Conservation (phyloP, 2,797 vertebrate genomes). For the Lophotriccus pileatus region DNA sequence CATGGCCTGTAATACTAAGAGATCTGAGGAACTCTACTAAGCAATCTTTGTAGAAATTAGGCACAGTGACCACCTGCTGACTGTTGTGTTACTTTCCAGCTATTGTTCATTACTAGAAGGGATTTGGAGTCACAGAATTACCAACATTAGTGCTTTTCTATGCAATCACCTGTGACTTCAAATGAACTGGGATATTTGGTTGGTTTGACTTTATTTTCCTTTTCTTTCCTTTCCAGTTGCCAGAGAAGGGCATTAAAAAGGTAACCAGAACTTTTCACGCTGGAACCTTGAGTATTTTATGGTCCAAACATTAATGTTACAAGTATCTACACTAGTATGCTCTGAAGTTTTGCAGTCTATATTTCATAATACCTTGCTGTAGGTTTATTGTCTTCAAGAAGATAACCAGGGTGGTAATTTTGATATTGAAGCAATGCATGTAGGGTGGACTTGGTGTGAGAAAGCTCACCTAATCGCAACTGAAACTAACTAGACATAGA, state of each 20-base stretch:
- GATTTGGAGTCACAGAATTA: not conserved
- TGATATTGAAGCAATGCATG: not conserved
- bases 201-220: not conserved
- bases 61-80: not conserved
- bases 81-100: not conserved
- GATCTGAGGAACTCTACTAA: not conserved
- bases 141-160: not conserved
- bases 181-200: not conserved
- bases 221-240: not conserved
- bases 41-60: not conserved
- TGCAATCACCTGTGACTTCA: not conserved
- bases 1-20: not conserved
- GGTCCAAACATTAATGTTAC: not conserved
- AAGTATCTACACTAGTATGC: not conserved
- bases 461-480: not conserved
- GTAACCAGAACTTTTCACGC: not conserved
- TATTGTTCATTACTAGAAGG: not conserved
- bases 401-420: not conserved
- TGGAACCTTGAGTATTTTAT: not conserved
- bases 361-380: not conserved
- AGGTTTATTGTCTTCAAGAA: not conserved
- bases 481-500: not conserved
- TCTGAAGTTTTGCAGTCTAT: not conserved
- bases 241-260: not conserved
- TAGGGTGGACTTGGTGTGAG: not conserved